Percentiles rank a stretch among this genome's conserved stretches.
phyloP scores from a whole-genome alignment of 2,888 invertebrate species.

The Hemaris fuciformis region DNA sequence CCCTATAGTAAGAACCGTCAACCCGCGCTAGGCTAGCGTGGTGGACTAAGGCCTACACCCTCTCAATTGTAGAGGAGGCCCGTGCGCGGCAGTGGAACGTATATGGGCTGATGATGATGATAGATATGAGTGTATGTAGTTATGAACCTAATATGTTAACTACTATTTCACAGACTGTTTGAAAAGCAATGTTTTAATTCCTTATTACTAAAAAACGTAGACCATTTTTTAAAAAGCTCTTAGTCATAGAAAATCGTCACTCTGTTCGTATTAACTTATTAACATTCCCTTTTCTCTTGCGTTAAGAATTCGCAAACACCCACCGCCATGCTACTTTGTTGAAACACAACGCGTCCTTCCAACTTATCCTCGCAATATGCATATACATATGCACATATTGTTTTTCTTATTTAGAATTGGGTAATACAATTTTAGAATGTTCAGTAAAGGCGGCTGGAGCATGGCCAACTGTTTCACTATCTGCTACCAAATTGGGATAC shows the following conservation, averaged over 20 bases:
- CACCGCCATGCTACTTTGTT: background rate
- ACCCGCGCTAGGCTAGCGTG: no score
- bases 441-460: slow-evolving; percentile 46
- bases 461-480: slow-evolving; percentile 61
- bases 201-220: no score
- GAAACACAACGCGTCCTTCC: background rate
- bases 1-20: no score
- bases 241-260: background rate
- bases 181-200: no score
- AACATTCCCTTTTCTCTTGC: background rate
- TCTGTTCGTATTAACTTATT: background rate
- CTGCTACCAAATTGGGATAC: slow-evolving; percentile 46
- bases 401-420: slow-evolving; percentile 18
- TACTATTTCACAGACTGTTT: no score
- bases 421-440: slow-evolving; percentile 31
- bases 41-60: no score
- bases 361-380: background rate
- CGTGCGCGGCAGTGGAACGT: no score
- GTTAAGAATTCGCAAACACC: background rate
- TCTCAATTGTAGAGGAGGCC: no score
- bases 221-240: background rate
- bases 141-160: no score
- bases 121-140: no score
- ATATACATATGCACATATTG: slow-evolving; percentile 14
- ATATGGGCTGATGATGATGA: no score